Conservation (phyloP, 2,797 vertebrate genomes). For the Labeo calbasu region DNA sequence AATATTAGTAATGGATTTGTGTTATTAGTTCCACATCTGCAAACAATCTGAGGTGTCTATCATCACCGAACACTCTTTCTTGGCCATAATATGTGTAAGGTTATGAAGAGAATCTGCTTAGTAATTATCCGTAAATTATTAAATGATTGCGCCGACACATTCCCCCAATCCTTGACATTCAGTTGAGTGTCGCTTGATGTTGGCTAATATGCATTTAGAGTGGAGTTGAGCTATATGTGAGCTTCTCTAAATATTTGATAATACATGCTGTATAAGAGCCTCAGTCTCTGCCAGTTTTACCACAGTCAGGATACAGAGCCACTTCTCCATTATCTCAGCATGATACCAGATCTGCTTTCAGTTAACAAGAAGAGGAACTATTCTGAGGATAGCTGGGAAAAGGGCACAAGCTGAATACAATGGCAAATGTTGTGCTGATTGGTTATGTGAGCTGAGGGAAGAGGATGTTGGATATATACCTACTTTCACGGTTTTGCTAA, state of each 20-base stretch:
- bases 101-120: neutral
- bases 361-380: slow-evolving; percentile 28
- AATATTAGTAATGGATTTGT: neutral
- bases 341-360: slow-evolving; percentile 38
- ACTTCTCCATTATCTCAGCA: slow-evolving; percentile 19
- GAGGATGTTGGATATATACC: neutral
- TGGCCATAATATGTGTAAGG: neutral
- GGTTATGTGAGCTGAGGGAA: slow-evolving; percentile 10
- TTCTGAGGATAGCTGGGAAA: neutral
- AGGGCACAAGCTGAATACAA: slow-evolving; percentile 7
- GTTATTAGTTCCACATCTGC: no score
- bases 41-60: neutral
- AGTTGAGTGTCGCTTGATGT: neutral
- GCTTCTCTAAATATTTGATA: slow-evolving; percentile 28
- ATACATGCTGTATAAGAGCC: slow-evolving; percentile 7
- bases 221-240: slow-evolving; percentile 17
- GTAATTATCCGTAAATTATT: neutral
- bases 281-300: slow-evolving; percentile 4
- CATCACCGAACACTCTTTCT: neutral
- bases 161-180: neutral
- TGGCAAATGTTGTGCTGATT: slow-evolving; percentile 28
- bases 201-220: slow-evolving; percentile 7
- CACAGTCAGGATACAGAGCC: slow-evolving; percentile 5
- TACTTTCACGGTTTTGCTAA: slow-evolving; percentile 17
- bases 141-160: neutral